Percentiles rank a stretch among this genome's conserved stretches.
Conservation (phyloP, 2,888 invertebrate genomes). For the Amphipyra berbera region DNA sequence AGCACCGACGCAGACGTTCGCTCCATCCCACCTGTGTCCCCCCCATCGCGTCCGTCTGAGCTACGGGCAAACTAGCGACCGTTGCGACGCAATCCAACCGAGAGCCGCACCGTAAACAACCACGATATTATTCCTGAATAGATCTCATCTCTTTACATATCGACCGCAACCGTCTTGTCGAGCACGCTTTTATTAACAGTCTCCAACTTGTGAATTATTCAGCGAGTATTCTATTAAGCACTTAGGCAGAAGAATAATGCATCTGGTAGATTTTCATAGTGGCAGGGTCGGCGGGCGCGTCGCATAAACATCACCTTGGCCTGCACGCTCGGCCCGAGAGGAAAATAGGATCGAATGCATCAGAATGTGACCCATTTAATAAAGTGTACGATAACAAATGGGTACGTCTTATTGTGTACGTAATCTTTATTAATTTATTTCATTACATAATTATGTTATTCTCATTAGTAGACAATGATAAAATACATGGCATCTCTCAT, state of each 20-base stretch:
- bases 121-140: constrained; percentile 82
- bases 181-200: constrained; percentile 83
- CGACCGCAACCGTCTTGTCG: constrained; percentile 79
- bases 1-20: constrained; percentile 82
- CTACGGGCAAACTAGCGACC: constrained; percentile 73
- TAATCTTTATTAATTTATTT: constrained; percentile 40
- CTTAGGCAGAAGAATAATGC: constrained; percentile 84
- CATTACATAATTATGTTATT: constrained; percentile 24
- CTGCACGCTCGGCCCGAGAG: constrained; percentile 60
- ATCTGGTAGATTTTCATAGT: constrained; percentile 79
- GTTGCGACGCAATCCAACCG: constrained; percentile 72
- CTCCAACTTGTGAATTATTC: constrained; percentile 84
- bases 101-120: constrained; percentile 75
- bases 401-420: constrained; percentile 29
- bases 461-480: constrained; percentile 35
- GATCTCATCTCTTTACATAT: constrained; percentile 84
- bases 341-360: constrained; percentile 64
- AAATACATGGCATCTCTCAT: constrained; percentile 35
- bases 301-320: constrained; percentile 78
- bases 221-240: constrained; percentile 83
- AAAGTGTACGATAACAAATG: constrained; percentile 43
- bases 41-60: constrained; percentile 72
- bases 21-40: constrained; percentile 78
- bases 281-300: constrained; percentile 67
- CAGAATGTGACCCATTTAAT: constrained; percentile 63